Conservation (phyloP, 2,113 vertebrate species). For the Dissostichus mawsoni region DNA sequence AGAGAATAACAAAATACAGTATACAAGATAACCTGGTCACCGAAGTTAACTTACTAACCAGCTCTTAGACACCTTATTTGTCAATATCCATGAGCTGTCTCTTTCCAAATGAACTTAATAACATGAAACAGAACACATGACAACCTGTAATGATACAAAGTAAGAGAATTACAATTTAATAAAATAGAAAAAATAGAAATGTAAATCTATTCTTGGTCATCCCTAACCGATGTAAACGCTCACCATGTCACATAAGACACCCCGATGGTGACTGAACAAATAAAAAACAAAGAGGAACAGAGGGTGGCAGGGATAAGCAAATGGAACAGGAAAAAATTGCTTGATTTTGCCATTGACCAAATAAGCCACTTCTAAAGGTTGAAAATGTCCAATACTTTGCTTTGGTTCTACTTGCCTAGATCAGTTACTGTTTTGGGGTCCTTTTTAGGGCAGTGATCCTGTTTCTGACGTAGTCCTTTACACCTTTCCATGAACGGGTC, state of each 20-base stretch:
- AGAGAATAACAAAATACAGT: constrained; percentile 1
- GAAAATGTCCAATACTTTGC: not conserved
- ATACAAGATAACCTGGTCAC: not conserved
- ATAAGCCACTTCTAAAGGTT: constrained; percentile 7
- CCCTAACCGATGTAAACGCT: not conserved
- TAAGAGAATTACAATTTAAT: not conserved
- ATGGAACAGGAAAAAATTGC: no score
- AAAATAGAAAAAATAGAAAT: not conserved
- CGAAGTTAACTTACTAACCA: not conserved
- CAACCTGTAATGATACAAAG: not conserved
- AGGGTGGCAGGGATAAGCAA: not conserved
- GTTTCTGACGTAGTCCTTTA: constrained; percentile 77
- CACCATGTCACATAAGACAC: not conserved
- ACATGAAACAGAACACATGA: not conserved
- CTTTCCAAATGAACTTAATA: not conserved
- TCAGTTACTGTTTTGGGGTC: accelerated
- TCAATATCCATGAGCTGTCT: not conserved
- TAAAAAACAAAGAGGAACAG: not conserved
- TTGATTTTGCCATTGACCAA: not conserved
- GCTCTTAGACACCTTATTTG: not conserved
- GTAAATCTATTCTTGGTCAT: not conserved
- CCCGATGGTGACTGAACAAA: not conserved
- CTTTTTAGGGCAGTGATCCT: constrained; percentile 71
- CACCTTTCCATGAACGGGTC: constrained; percentile 66
- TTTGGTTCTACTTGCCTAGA: not conserved